Evolutionary conservation across 2,797 vertebrate species (phyloP).

Genomic region (Acanthurus leucopareius): DNA sequence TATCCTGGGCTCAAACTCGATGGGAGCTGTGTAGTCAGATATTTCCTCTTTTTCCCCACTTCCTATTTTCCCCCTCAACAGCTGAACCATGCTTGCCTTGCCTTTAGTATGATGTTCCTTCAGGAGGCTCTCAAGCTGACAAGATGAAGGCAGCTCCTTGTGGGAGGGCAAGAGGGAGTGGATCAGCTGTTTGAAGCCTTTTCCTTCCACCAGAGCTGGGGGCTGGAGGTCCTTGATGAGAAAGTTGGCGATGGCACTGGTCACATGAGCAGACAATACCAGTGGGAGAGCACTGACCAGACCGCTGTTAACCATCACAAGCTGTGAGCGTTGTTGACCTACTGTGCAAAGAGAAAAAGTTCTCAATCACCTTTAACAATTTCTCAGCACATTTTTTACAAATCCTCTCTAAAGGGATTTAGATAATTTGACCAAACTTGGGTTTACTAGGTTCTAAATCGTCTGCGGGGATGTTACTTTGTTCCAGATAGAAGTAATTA

Average conservation of each 20-base stretch:
- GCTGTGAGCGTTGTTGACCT: constrained; percentile 56
- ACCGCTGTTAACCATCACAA: constrained; percentile 5
- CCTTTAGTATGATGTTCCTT: constrained; percentile 75
- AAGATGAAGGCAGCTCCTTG: constrained; percentile 73
- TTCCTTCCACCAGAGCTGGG: constrained; percentile 70
- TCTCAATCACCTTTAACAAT: neutral
- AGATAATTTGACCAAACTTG: no score
- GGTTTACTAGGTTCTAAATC: no score
- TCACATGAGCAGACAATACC: constrained; percentile 58
- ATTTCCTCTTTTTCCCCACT: constrained; percentile 11
- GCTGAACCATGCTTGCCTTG: constrained; percentile 64
- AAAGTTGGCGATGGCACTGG: constrained; percentile 77
- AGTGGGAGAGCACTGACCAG: constrained; percentile 30
- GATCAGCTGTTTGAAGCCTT: constrained; percentile 84
- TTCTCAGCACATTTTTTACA: neutral
- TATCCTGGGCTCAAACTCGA: constrained; percentile 59
- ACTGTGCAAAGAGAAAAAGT: neutral
- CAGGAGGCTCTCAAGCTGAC: constrained; percentile 74
- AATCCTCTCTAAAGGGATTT: neutral
- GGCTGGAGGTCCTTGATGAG: constrained; percentile 79
- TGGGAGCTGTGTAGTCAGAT: constrained; percentile 65
- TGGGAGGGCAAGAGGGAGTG: constrained; percentile 76
- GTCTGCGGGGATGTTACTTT: no score
- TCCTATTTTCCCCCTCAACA: constrained; percentile 48
- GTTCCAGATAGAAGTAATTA: no score